Evolutionary conservation across 2,797 vertebrate genomes (phyloP).

Genomic region (Peromyscus nudipes): DNA sequence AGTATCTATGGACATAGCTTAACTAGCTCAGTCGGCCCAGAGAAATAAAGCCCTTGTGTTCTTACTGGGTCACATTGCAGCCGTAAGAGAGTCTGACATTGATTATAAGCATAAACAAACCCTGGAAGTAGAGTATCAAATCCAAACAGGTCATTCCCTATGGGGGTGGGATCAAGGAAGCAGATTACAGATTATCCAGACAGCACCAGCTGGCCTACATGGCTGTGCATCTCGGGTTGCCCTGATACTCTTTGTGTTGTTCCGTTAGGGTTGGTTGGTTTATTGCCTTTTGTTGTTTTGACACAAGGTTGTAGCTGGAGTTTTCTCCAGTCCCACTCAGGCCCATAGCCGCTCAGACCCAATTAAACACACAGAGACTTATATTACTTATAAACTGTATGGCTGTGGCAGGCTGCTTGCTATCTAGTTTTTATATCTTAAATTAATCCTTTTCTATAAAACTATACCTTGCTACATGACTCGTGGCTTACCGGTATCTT

Average conservation of each 20-base stretch:
- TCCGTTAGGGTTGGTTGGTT: neutral
- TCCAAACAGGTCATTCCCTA: neutral
- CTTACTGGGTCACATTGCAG: neutral
- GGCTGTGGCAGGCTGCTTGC: no score
- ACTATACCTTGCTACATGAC: no score
- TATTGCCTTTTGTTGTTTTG: neutral
- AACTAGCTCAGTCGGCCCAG: neutral
- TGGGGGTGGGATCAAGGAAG: neutral
- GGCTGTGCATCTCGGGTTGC: neutral
- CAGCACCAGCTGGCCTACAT: no score
- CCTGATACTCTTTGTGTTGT: neutral
- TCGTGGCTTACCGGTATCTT: no score
- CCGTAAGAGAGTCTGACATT: neutral
- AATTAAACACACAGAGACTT: no score
- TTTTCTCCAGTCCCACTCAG: no score
- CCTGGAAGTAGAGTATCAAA: neutral
- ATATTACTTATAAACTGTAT: no score
- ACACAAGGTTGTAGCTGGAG: neutral
- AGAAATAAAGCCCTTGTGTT: neutral
- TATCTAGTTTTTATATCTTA: no score
- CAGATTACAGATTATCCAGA: neutral
- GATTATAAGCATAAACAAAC: neutral
- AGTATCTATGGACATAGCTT: neutral
- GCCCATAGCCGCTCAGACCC: no score
- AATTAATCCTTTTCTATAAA: no score